Evolutionary conservation across 2,888 invertebrate genomes (phyloP).

Genomic region (Alentia gelatinosa): DNA sequence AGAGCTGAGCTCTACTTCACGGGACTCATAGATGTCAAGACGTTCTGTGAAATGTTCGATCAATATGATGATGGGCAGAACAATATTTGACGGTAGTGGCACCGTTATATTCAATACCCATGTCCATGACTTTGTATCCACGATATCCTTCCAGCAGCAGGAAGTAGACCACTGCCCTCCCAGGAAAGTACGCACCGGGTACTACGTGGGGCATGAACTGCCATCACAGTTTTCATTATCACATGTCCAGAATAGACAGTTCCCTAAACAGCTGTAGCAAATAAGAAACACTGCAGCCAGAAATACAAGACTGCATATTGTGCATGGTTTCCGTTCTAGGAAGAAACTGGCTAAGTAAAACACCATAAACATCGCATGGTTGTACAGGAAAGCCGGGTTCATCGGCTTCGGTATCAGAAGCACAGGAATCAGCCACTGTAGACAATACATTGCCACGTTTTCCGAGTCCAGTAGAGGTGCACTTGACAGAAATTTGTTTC

Average conservation of each 20-base stretch:
- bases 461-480: neutral
- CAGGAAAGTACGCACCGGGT: neutral
- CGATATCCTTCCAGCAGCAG: too few relatives aligned
- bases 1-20: too few relatives aligned
- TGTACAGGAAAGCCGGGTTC: slow-evolving; percentile 96
- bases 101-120: too few relatives aligned
- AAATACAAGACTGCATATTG: slow-evolving; percentile 97
- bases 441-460: slow-evolving; percentile 77
- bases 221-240: slow-evolving; percentile 51
- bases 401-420: slow-evolving; percentile 97
- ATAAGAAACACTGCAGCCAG: slow-evolving; percentile 94
- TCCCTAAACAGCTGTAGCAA: slow-evolving; percentile 97
- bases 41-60: too few relatives aligned
- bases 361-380: slow-evolving; percentile 96
- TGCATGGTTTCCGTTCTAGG: slow-evolving; percentile 97
- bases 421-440: slow-evolving; percentile 90
- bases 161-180: too few relatives aligned
- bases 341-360: slow-evolving; percentile 98
- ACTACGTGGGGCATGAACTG: neutral
- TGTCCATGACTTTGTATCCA: too few relatives aligned
- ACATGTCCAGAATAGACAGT: slow-evolving; percentile 88
- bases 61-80: too few relatives aligned
- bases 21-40: too few relatives aligned
- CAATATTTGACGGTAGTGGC: too few relatives aligned
- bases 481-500: neutral